These are phyloP conservation scores for Nemopilema nomurai DNA, from an alignment of 30 jellyfish, hydroid and myxozoan species.

Conservation along the genomic window DNA sequence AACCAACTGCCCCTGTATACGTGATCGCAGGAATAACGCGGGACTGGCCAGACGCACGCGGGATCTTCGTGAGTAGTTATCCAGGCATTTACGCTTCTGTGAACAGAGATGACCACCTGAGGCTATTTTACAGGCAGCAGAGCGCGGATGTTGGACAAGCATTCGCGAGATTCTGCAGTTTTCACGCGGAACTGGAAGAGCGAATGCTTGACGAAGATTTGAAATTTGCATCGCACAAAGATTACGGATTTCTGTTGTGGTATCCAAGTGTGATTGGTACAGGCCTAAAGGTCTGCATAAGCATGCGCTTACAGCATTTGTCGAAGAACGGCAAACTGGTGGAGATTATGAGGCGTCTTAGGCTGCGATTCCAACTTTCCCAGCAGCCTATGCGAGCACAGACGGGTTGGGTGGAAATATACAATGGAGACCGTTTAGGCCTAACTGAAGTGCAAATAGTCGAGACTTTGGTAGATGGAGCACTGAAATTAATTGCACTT, in stretches of 20 bases:
- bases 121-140: conserved; percentile 65
- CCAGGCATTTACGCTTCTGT: conserved; percentile 62
- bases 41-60: conserved; percentile 73
- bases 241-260: conserved; percentile 74
- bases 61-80: conserved; percentile 41
- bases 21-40: conserved; percentile 46
- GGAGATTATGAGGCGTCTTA: conserved; percentile 40
- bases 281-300: conserved; percentile 81
- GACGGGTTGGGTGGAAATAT: conserved; percentile 51
- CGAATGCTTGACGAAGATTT: conserved; percentile 49
- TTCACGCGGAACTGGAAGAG: conserved; percentile 38
- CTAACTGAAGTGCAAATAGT: conserved; percentile 30
- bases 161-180: conserved; percentile 45
- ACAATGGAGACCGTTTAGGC: conserved; percentile 65
- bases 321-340: conserved; percentile 41
- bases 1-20: conserved; percentile 57
- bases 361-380: conserved; percentile 58
- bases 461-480: conserved; percentile 50
- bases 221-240: conserved; percentile 55
- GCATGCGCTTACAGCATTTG: conserved; percentile 56
- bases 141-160: conserved; percentile 59
- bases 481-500: conserved; percentile 28
- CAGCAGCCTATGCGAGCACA: conserved; percentile 47
- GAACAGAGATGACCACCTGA: conserved; percentile 79
- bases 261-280: conserved; percentile 95